Conservation (phyloP, 2,113 vertebrate species). For the Taurulus bubalis region DNA sequence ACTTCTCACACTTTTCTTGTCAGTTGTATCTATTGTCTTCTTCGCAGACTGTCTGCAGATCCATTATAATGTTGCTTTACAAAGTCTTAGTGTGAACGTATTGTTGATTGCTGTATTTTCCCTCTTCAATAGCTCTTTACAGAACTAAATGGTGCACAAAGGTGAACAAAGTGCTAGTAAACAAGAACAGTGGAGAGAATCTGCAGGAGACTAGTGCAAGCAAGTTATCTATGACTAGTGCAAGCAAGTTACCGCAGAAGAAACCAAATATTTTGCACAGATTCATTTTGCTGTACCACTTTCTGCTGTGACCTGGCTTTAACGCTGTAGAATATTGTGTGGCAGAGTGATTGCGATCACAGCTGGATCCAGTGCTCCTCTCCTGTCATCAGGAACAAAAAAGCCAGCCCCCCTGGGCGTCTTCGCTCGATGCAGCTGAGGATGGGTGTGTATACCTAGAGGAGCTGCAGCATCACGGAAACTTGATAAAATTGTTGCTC, state of each 20-base stretch:
- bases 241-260: too few species aligned
- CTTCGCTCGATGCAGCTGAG: neutral
- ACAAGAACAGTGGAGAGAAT: neutral
- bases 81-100: too few species aligned
- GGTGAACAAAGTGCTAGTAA: neutral
- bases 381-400: conserved; percentile 23
- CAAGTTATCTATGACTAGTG: too few species aligned
- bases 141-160: neutral
- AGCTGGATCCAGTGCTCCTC: conserved; percentile 14
- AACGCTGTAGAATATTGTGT: neutral
- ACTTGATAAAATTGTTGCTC: conserved; percentile 45
- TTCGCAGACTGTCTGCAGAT: neutral
- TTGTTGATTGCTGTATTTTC: too few species aligned
- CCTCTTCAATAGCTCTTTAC: neutral
- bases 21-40: neutral
- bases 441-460: conserved; percentile 11
- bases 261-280: neutral
- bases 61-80: neutral
- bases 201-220: neutral
- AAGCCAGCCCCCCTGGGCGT: conserved; percentile 20
- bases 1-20: neutral
- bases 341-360: neutral
- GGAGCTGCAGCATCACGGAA: conserved; percentile 53
- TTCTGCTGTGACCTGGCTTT: neutral
- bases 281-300: neutral